A percentile compares a stretch with the other conserved stretches of the same genome.
Conservation (phyloP, 2,888 invertebrate genomes). For the Acanthosepion pharaonis region DNA sequence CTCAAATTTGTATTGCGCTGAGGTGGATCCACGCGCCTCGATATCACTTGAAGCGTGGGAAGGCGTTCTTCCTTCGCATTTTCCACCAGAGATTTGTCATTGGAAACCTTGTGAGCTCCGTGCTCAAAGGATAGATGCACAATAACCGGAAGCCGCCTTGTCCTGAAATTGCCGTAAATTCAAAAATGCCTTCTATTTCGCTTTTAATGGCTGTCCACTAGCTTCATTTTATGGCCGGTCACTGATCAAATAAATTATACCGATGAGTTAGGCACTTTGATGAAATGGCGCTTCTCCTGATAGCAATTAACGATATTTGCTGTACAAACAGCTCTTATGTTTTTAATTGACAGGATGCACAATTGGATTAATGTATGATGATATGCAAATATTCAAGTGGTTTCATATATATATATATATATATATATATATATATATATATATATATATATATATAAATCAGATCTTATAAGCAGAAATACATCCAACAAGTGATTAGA, state of each 20-base stretch:
- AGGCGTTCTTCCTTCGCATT: neutral
- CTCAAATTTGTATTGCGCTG: neutral
- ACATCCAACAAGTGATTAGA: too few species aligned
- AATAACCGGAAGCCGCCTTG: neutral
- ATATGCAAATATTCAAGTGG: neutral
- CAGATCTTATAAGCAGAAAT: too few species aligned
- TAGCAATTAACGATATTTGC: conserved; percentile 8
- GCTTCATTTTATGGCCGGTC: neutral
- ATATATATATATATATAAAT: neutral
- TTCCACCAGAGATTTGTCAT: conserved; percentile 4
- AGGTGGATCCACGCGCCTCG: neutral
- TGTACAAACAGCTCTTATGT: neutral
- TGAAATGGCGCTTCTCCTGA: neutral
- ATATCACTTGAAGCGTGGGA: neutral
- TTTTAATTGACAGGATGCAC: neutral
- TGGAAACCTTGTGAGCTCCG: neutral
- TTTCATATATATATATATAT: neutral
- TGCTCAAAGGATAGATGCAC: neutral
- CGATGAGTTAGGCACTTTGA: conserved; percentile 4
- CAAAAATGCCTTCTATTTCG: neutral
- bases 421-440: neutral
- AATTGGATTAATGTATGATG: neutral
- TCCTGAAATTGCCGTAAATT: neutral
- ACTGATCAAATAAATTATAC: neutral
- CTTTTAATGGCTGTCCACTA: neutral